Evolutionary conservation across 2,888 invertebrate species (phyloP), one percentile per base, ranked within the genome.

Genomic region (Drosophila rellima): DNA sequence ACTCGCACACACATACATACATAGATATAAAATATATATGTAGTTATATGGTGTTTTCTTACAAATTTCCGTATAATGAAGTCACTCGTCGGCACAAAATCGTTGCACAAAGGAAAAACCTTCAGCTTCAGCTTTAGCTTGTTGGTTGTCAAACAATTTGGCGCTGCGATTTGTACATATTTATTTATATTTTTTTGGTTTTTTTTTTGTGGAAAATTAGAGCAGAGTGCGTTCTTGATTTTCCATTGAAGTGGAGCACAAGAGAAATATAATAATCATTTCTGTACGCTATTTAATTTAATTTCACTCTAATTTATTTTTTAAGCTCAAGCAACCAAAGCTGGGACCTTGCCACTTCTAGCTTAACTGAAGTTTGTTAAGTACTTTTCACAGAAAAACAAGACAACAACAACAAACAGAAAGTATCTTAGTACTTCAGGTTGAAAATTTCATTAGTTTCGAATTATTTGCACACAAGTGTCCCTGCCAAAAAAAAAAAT

Each of bases 291-390:
- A 80, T 88, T 82, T 87, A 72, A 80, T 82, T 85, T 89, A 71
- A 82, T 80, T 62, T 62, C 29, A 55, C 55, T 62, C 45, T 37
- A 57, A 47, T 89, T 67, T 80, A 72, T 81, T 87, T 87, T 74
- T 40, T 48, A 70, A 52, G 48, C 47, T 15, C n/a, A 51, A 40
- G 37, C 44, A 44, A 8, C 48, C 13, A 31, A 56, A 37, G 55
- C 51, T 40, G 39, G 26, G 33, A n/a, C 6, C 31, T 37, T 54
- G 61, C 82, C 79, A 74, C 89, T 89, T 71, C 79, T 81, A 57
- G 82, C 88, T 89, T 87, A 85, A 89, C 84, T 85, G 78, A 85
- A 89, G 82, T 85, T 85, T 80, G 75, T 66, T 80, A 85, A 89
- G 89, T 82, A 85, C 85, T 82, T 89, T 83, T 51, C 40, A 26